Conservation (phyloP, 2,113 vertebrate genomes). For the cat (Felis catus) region F.catus_Fca126_mat1.0 CM031418.1:90576001-90576500, state of each 20-base stretch:
- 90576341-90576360: slow-evolving; percentile 76
- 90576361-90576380: slow-evolving; percentile 75
- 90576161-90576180: slow-evolving; percentile 74
- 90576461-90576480: slow-evolving; percentile 74
- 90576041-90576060: slow-evolving; percentile 36
- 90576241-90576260: slow-evolving; percentile 82
- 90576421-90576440: slow-evolving; percentile 72
- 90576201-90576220: slow-evolving; percentile 78
- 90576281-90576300: slow-evolving; percentile 79
- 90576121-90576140: slow-evolving; percentile 5
- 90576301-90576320: slow-evolving; percentile 72
- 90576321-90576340: slow-evolving; percentile 84
- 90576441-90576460: slow-evolving; percentile 72
- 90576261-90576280: slow-evolving; percentile 81
- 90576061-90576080: slow-evolving; percentile 4
- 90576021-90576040: slow-evolving; percentile 11
- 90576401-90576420: slow-evolving; percentile 45
- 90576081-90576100: background rate
- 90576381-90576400: slow-evolving; percentile 74
- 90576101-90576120: background rate
- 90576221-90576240: slow-evolving; percentile 81
- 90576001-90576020: background rate
- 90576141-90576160: slow-evolving; percentile 62
- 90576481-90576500: slow-evolving; percentile 76
- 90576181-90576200: slow-evolving; percentile 65